Evolutionary conservation across 1,140 invertebrate genomes (phyloP), one percentile per base, ranked within the genome.

Genomic region (Drosophila saltans): DNA sequence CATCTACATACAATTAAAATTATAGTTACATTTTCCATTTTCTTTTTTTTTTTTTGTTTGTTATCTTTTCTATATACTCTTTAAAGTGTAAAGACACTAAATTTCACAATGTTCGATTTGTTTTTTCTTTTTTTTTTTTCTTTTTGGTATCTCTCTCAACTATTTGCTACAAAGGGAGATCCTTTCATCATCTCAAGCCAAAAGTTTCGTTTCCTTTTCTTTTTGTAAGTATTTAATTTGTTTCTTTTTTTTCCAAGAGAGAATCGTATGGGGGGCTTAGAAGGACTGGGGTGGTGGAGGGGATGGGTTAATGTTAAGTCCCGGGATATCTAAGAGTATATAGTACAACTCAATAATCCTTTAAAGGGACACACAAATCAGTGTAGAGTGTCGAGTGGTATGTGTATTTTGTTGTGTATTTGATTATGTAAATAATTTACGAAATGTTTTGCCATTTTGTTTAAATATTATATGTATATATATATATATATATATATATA

Each of bases 11-110:
- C 74, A 72, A 75, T 78, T 78, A 68, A 55, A 65, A 69, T 76
- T 76, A 69, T 62, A 69, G 55, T 63, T 78, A 64, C 70, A 61
- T 69, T 60, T 77, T 58, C 64, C 58, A 16, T 16, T 76, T 80
- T 57, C 56, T 58, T 40, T 41, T 75, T 73, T 68, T 66, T 70
- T 58, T 67, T 70, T 77, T 61, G 40, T 75, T 52, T 72, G 21
- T 66, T 60, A 58, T 62, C 58, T 72, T 73, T 58, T 85, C 73
- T 85, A 88, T 86, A 72, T 86, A 80, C 73, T 86, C 84, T 88
- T 88, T 88, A 88, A 88, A 88, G 84, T 88, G 84, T 88, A 88
- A 88, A 88, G 84, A 88, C 84, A 88, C 84, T 88, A 88, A 88
- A 88, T 88, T 88, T 88, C 84, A 88, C 84, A 88, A 90, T 88